Percentiles rank a stretch among this genome's conserved stretches.
Conservation (phyloP, 2,113 vertebrate species). For the Lipophrys pholis region DNA sequence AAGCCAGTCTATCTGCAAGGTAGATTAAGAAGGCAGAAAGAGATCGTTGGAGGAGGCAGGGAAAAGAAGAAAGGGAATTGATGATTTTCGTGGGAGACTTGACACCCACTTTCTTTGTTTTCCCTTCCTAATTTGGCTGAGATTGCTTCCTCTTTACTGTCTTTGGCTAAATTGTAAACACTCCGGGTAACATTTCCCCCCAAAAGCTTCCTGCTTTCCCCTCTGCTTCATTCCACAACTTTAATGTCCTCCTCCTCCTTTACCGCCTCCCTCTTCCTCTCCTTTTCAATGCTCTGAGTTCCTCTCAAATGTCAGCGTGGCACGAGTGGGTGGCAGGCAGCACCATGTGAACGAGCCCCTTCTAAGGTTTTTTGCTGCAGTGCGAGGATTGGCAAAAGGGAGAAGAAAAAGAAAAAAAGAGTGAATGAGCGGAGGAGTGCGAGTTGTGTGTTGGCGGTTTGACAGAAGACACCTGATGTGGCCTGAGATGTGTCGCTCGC, state of each 20-base stretch:
- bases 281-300: slow-evolving; percentile 65
- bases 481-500: slow-evolving; percentile 33
- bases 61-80: slow-evolving; percentile 11
- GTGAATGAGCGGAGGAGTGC: slow-evolving; percentile 25
- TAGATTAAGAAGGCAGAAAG: slow-evolving; percentile 39
- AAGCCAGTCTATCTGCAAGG: slow-evolving; percentile 57
- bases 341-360: slow-evolving; percentile 60
- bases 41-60: not conserved
- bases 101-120: slow-evolving; percentile 44
- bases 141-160: slow-evolving; percentile 22
- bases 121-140: slow-evolving; percentile 42
- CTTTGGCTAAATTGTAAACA: slow-evolving; percentile 43
- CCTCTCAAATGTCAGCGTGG: slow-evolving; percentile 76
- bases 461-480: slow-evolving; percentile 44
- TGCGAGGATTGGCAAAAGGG: slow-evolving; percentile 59
- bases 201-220: slow-evolving; percentile 40
- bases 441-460: slow-evolving; percentile 14
- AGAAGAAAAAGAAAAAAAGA: slow-evolving; percentile 9
- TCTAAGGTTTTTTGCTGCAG: slow-evolving; percentile 67
- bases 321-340: slow-evolving; percentile 79
- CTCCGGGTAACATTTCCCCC: slow-evolving; percentile 2
- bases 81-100: slow-evolving; percentile 31
- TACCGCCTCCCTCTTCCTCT: slow-evolving; percentile 53
- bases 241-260: slow-evolving; percentile 57
- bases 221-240: slow-evolving; percentile 38